Percentiles rank a stretch among this genome's conserved stretches.
Evolutionary conservation across 2,888 invertebrate genomes (phyloP).

Genomic region (Odontocolon sp.): DNA sequence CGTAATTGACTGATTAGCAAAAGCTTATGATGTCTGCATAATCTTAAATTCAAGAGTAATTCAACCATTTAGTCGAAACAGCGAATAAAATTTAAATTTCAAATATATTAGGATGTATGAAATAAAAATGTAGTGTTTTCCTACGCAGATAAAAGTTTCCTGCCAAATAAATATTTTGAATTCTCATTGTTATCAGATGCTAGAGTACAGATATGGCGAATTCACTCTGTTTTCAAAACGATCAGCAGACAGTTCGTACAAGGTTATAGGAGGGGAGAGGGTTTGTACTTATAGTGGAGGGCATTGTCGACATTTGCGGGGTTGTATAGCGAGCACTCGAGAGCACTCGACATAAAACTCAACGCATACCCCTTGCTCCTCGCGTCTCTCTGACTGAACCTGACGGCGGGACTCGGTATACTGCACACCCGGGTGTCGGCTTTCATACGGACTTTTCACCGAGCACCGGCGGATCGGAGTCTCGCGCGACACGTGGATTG

Average conservation of each 20-base stretch:
- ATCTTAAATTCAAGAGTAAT: too few species aligned
- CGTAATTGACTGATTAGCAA: slow-evolving; percentile 55
- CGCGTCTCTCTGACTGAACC: slow-evolving; percentile 42
- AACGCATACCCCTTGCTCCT: slow-evolving; percentile 30
- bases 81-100: too few species aligned
- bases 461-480: slow-evolving; percentile 19
- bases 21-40: slow-evolving; percentile 37
- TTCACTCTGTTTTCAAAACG: slow-evolving; percentile 55
- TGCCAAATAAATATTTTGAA: too few species aligned
- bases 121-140: too few species aligned
- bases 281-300: slow-evolving; percentile 34
- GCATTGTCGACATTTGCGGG: slow-evolving; percentile 11
- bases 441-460: slow-evolving; percentile 62
- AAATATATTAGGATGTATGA: too few species aligned
- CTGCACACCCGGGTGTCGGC: slow-evolving; percentile 59
- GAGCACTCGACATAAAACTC: slow-evolving; percentile 56
- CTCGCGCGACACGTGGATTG: slow-evolving; percentile 61
- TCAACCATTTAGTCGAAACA: too few species aligned
- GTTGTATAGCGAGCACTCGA: slow-evolving; percentile 51
- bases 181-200: too few species aligned
- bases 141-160: too few species aligned
- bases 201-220: too few species aligned
- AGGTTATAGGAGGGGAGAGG: slow-evolving; percentile 54
- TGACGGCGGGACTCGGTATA: slow-evolving; percentile 42
- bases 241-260: slow-evolving; percentile 53